Evolutionary conservation across 2,888 invertebrate genomes (phyloP), one percentile per base, ranked within the genome.

Genomic region (Micoletzkya japonica): DNA sequence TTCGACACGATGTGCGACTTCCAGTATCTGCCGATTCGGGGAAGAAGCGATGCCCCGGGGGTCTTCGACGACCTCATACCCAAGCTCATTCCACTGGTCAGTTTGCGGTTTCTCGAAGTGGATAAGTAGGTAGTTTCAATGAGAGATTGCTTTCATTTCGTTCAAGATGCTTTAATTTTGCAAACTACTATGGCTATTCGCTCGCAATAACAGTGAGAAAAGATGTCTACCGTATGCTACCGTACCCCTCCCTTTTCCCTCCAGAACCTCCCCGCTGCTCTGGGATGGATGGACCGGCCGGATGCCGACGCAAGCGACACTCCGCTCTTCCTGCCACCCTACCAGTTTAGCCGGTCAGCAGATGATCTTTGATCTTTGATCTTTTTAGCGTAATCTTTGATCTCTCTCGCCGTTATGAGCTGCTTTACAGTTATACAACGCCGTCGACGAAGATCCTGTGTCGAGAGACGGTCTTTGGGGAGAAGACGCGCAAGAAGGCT

Each of bases 21-120:
- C 86, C 95, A 96, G 87, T 96, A 91, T 86, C 87, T 96, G 73
- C 93, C 96, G 1, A 88, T 94, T 20, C 1, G 49, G 24, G 50
- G 63, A n/a, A 63, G 26, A 50, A 30, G 30, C 44, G n/a, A n/a
- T 0, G 4, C 49, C 4, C 34, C 68, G 0, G 74, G 74, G 0
- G 49, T 20, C 4, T 80, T 74, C 70, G 74, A 74, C 3, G 77
- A 77, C 54, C 57, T 81, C 54, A 72, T 79, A 14, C 77, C 78
- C 1, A 72, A 67, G 52, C 67, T 83, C 49, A 76, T 81, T 50
- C 85, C 86, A 2, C 74, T 73, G 0, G 63, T 63, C 4, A 63
- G 63, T 2, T n/a, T 34, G 26, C 24, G 4, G n/a, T n/a, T n/a
- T n/a, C n/a, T n/a, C n/a, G n/a, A n/a, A n/a, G n/a, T n/a, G n/a